A percentile compares a stretch with the other conserved stretches of the same genome.
These are phyloP conservation scores for Ceyx erithaca DNA, from an alignment of 2,797 vertebrate genomes.

Conservation along the genomic window DNA sequence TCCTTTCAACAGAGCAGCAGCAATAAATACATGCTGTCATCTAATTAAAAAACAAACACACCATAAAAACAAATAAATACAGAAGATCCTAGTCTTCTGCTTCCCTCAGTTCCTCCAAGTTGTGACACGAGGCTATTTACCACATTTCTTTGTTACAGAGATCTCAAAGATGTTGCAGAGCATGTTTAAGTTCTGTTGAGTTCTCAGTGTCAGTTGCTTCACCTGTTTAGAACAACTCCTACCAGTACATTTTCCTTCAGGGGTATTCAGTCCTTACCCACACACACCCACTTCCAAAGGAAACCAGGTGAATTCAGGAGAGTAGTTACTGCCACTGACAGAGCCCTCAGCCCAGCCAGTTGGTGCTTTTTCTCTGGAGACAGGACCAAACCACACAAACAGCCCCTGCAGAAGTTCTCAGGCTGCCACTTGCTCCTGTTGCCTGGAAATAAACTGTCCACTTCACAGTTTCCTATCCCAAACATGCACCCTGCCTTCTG, in stretches of 20 bases:
- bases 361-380: constrained; percentile 23
- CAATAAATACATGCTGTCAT: background rate
- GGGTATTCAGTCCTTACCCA: background rate
- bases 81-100: background rate
- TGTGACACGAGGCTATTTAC: background rate
- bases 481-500: background rate
- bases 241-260: background rate
- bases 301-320: background rate
- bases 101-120: background rate
- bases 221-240: background rate
- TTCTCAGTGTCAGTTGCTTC: background rate
- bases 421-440: background rate
- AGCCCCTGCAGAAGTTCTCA: background rate
- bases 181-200: background rate
- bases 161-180: background rate
- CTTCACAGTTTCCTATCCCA: background rate
- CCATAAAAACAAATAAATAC: too few relatives aligned
- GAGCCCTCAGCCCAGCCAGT: background rate
- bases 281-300: background rate
- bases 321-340: background rate
- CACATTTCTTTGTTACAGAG: background rate
- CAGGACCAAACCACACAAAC: background rate
- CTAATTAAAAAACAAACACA: too few relatives aligned
- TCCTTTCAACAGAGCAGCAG: background rate
- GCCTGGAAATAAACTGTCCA: background rate